Conservation (phyloP, 2,113 vertebrate genomes). For the Sinocyclocheilus anshuiensis region DNA sequence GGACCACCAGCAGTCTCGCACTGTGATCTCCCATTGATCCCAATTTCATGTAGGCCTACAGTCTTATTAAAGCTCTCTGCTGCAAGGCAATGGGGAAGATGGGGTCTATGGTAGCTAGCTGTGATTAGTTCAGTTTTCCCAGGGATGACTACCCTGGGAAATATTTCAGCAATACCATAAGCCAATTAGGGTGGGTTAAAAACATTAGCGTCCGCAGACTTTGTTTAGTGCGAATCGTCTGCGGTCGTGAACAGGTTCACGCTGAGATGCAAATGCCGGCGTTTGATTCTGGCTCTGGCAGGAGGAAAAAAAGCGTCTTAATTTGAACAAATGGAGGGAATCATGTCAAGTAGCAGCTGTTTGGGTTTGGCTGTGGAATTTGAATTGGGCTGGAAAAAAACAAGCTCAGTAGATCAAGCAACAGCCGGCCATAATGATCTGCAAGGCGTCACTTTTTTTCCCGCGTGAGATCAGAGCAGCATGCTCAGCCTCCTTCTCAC, state of each 20-base stretch:
- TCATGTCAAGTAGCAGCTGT: conserved; percentile 54
- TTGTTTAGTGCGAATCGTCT: conserved; percentile 49
- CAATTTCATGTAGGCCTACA: conserved; percentile 42
- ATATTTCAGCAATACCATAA: conserved; percentile 47
- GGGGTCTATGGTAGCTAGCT: conserved; percentile 27
- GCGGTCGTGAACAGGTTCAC: conserved; percentile 43
- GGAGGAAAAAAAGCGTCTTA: conserved; percentile 53
- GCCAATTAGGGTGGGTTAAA: conserved; percentile 48
- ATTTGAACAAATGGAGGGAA: conserved; percentile 65
- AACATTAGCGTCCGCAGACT: conserved; percentile 51
- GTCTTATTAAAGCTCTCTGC: conserved; percentile 44
- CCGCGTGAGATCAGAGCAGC: conserved; percentile 42
- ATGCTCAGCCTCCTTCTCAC: background rate
- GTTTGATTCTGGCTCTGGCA: conserved; percentile 41
- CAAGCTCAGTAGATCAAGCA: conserved; percentile 31
- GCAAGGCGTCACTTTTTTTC: conserved; percentile 20
- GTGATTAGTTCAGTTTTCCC: conserved; percentile 18
- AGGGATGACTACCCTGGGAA: conserved; percentile 37
- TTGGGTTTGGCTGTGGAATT: conserved; percentile 45
- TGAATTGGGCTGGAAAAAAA: conserved; percentile 44
- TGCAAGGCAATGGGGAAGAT: conserved; percentile 29
- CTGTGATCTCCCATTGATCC: conserved; percentile 25
- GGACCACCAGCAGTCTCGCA: conserved; percentile 35
- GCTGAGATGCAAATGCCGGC: conserved; percentile 52
- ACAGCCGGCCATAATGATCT: conserved; percentile 24